A percentile compares a stretch with the other conserved stretches of the same genome.
Conservation (phyloP, 1,140 invertebrate genomes). For the Proales similis region DNA sequence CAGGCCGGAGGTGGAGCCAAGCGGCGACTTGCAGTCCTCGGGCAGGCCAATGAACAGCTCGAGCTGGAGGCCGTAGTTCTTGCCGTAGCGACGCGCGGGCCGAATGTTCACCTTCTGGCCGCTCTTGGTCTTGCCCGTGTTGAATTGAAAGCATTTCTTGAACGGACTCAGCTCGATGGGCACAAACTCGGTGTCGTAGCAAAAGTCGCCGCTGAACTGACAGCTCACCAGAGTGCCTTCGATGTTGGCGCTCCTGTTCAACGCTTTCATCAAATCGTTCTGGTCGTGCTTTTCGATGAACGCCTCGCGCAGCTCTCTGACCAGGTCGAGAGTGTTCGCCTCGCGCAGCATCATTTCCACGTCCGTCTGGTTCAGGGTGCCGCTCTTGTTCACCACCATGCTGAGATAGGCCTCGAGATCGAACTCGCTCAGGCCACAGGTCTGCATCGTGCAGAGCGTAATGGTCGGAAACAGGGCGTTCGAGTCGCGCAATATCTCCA, state of each 20-base stretch:
- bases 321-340: too few relatives aligned
- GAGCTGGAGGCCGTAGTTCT: conserved; percentile 2
- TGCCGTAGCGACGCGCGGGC: not conserved
- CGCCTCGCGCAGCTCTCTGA: not conserved
- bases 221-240: conserved; percentile 9
- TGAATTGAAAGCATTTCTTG: conserved; percentile 12
- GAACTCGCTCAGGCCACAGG: conserved; percentile 19
- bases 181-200: conserved; percentile 13
- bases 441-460: conserved; percentile 12
- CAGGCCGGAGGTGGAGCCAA: not conserved
- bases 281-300: not conserved
- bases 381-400: too few relatives aligned
- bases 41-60: conserved; percentile 16
- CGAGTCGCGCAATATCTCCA: conserved; percentile 11
- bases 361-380: too few relatives aligned
- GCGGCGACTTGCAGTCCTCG: not conserved
- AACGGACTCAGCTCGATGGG: conserved; percentile 6
- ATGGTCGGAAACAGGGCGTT: conserved; percentile 18
- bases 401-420: not conserved
- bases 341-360: too few relatives aligned
- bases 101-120: not conserved
- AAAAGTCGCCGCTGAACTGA: conserved; percentile 8
- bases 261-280: conserved; percentile 6
- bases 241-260: not conserved
- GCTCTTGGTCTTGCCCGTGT: not conserved